Percentiles rank a stretch among this genome's conserved stretches.
phyloP scores from a whole-genome alignment of 2,888 invertebrate genomes.

The Bruchidius siliquastri region DNA sequence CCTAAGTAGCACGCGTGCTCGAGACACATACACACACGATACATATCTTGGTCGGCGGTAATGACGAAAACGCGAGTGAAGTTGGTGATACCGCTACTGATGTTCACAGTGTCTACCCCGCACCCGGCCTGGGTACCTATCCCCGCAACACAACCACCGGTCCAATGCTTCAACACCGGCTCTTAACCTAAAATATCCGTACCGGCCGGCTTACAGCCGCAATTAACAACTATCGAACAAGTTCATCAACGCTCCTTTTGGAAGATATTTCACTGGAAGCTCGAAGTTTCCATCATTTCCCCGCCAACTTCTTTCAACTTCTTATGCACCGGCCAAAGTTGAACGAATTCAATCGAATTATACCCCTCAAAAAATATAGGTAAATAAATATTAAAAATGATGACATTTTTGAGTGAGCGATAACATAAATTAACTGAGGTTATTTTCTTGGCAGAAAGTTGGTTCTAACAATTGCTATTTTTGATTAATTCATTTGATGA shows the following conservation, averaged over 20 bases:
- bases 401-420: background rate
- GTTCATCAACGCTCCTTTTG: background rate
- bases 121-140: background rate
- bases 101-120: background rate
- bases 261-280: background rate
- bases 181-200: background rate
- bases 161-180: background rate
- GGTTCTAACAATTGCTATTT: background rate
- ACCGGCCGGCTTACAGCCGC: background rate
- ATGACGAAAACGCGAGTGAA: constrained; percentile 39
- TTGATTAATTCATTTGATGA: background rate
- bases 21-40: constrained; percentile 20
- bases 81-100: constrained; percentile 23
- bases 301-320: background rate
- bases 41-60: constrained; percentile 30
- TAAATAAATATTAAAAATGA: too few relatives aligned
- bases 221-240: background rate
- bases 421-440: background rate
- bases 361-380: too few relatives aligned
- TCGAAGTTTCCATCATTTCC: background rate
- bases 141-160: background rate
- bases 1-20: constrained; percentile 44
- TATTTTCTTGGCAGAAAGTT: background rate
- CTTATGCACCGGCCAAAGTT: background rate
- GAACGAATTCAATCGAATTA: background rate